Evolutionary conservation across 2,888 invertebrate genomes (phyloP).

Genomic region (Eupelmus urozonus): DNA sequence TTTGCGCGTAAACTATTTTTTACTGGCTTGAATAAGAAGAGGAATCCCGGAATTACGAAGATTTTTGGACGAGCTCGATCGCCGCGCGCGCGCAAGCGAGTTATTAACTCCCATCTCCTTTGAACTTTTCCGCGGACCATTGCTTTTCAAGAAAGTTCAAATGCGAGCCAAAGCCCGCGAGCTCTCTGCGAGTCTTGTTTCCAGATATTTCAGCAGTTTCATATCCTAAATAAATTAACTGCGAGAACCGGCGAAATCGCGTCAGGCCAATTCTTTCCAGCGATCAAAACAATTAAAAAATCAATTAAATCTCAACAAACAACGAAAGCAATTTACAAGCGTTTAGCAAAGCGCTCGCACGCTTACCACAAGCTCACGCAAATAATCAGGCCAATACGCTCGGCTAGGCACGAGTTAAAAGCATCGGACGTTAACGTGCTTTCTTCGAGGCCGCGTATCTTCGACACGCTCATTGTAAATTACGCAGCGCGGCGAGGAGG

Average conservation of each 20-base stretch:
- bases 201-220: not conserved
- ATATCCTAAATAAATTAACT: not conserved
- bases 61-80: not conserved
- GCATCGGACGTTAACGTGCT: not conserved
- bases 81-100: not conserved
- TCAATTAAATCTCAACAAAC: no score
- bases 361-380: no score
- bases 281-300: no score
- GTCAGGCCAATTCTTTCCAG: no score
- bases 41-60: slow-evolving; percentile 16
- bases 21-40: slow-evolving; percentile 10
- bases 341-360: not conserved
- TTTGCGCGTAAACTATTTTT: slow-evolving; percentile 10
- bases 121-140: not conserved
- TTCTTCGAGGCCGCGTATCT: not conserved
- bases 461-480: slow-evolving; percentile 63
- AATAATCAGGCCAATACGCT: not conserved
- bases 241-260: no score
- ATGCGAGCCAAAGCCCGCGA: not conserved
- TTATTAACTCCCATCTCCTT: not conserved
- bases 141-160: not conserved
- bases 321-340: not conserved
- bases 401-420: not conserved
- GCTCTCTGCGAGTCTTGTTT: not conserved
- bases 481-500: no score